A percentile compares a stretch with the other conserved stretches of the same genome.
These are phyloP conservation scores for Ptilorrhoa leucosticta DNA, from an alignment of 2,113 vertebrate genomes.

Conservation along the genomic window DNA sequence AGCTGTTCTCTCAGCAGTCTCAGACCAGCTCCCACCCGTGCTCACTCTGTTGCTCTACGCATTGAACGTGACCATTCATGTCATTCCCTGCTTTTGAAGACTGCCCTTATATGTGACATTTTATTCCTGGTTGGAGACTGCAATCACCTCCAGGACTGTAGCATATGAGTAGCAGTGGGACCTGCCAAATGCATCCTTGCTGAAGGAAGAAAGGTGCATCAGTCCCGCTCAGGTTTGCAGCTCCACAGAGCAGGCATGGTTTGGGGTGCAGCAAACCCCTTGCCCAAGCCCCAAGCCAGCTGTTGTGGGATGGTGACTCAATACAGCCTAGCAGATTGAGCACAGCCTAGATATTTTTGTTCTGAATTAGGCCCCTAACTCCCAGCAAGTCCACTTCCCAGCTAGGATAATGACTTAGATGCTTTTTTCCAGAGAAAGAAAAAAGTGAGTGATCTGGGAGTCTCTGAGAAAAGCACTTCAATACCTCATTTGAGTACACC, in stretches of 20 bases:
- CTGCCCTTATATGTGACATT: accelerated
- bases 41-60: neutral
- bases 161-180: accelerated
- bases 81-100: neutral
- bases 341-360: neutral
- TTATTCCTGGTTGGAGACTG: neutral
- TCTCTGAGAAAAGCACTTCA: slow-evolving; percentile 23
- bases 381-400: neutral
- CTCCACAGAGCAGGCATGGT: neutral
- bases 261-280: neutral
- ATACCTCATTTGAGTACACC: slow-evolving; percentile 33
- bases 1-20: neutral
- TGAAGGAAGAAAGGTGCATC: neutral
- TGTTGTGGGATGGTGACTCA: neutral
- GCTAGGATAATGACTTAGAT: neutral
- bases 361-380: neutral
- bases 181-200: neutral
- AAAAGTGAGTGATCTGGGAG: neutral
- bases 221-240: neutral
- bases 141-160: neutral
- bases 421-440: neutral
- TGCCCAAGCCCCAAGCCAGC: neutral
- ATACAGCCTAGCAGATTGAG: neutral
- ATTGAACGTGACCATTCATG: neutral
- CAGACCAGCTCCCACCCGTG: neutral